These are phyloP conservation scores for Amorpha juglandis DNA, from an alignment of 2,888 invertebrate genomes.

Conservation along the genomic window DNA sequence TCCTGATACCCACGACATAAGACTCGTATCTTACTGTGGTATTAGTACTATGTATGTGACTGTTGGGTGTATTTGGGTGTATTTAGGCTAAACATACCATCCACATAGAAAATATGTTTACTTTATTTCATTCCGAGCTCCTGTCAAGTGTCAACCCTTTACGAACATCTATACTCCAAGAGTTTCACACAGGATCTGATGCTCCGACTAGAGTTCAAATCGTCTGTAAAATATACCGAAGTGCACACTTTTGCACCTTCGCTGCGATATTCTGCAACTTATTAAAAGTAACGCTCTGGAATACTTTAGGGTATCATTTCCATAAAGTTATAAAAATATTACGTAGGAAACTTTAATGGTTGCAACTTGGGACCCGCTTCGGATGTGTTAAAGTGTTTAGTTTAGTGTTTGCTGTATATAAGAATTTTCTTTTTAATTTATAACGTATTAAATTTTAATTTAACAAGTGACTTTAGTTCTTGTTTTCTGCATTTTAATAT, in stretches of 20 bases:
- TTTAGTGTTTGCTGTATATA: constrained; percentile 10
- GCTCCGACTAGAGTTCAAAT: constrained; percentile 38
- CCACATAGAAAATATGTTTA: no score
- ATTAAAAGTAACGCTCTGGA: constrained; percentile 49
- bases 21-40: no score
- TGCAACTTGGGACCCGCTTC: constrained; percentile 22
- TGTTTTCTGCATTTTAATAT: no score
- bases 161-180: constrained; percentile 28
- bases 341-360: constrained; percentile 29
- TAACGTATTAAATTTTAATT: not conserved
- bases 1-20: no score
- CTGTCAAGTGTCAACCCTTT: not conserved
- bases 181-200: constrained; percentile 53
- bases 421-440: not conserved
- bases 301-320: constrained; percentile 48
- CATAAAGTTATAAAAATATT: constrained; percentile 43
- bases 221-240: constrained; percentile 51
- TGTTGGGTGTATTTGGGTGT: no score
- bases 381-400: constrained; percentile 24
- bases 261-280: constrained; percentile 46
- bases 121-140: constrained; percentile 1
- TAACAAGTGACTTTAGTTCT: no score
- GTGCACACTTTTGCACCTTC: constrained; percentile 51
- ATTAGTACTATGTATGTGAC: no score
- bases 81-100: no score